Evolutionary conservation across 2,888 invertebrate genomes (phyloP), one percentile per base, ranked within the genome.

Genomic region (Acrobasis suavella): DNA sequence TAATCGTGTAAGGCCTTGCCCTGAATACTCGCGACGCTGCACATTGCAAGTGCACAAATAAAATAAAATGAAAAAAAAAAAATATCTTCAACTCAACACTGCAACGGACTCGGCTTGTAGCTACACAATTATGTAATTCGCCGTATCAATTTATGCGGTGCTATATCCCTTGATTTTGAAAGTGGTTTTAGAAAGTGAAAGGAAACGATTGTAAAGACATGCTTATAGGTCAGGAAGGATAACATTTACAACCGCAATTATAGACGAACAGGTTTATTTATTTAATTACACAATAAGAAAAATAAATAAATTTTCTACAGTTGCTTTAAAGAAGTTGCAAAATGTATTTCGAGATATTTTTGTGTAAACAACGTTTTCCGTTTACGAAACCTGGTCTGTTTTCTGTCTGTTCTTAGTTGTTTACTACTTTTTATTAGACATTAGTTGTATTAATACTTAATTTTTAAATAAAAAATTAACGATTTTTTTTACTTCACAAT

Each of bases 101-200:
- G 55, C 54, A 17, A 17, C 17, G 52, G 22, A 12, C 15, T 17
- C 56, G 46, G 56, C 17, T 46, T 42, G 46, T 56, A 46, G 42
- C 42, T 39, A 56, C 16, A 15, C 17, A 1, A 14, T 56, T 56
- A 42, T 46, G 56, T 22, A 56, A 56, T 56, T 56, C 42, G 56
- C 22, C 42, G 15, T 56, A 56, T 56, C 17, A 56, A 16, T 56
- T 46, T 46, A 46, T 22, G 42, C 39, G 10, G 55, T 56, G 16
- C 10, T 17, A 32, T 56, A 46, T 56, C 46, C 56, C 56, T 56
- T 16, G 56, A 56, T 22, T 56, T 56, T 56, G 56, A 56, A 56
- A 56, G 56, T 56, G 56, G 56, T 56, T 42, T 56, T 56, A 56
- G 56, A 56, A 56, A 56, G 56, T 56, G 42, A 56, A 56, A 42